Base-by-base conservation (phyloP, 92 coral and sea anemone genomes). In the Phenganax subtilis region DNA sequence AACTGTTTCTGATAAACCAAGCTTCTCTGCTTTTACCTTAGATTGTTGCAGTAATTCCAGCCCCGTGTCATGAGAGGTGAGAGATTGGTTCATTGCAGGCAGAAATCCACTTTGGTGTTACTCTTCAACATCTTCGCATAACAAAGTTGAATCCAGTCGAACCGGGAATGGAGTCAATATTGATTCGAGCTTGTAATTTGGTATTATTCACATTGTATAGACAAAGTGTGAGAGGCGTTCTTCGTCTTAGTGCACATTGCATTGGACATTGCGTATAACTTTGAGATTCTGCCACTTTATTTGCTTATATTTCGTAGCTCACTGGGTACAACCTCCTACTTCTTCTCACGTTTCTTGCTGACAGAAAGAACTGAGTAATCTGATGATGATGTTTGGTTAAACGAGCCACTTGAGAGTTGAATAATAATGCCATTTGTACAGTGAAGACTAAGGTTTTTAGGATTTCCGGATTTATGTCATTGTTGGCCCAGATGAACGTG, bases 51-150 rank as follows among this genome's bases (percentile, higher is more conserved):
- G 74, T 1, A 82, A 56, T 68, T 81, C 85, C 68, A 81, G 57
- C 12, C 55, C 78, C 3, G 78, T 71, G 9, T 70, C 85, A 9
- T 28, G 51, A 7, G 69, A 67, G 4, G 85, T 81, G 8, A 78
- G 79, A 31, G 85, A 68, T 28, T 81, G 66, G 71, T 81, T 68
- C 6, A 81, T 81, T 6, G 85, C 58, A 3, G 85, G 77, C 52
- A 81, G 64, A 53, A 68, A 81, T 27, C 76, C 77, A 68, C 68
- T 74, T 7, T 74, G 6, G 31, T 74, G 79, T 14, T 6, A 74
- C 10, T 51, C 53, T 29, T 74, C 79, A 61, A 59, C 5, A 61
- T 51, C 57, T 6, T 74, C 63, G 59, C 20, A 74, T 8, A 28
- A 74, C 15, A 74, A 52, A 74, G 53, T 74, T 74, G 14, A 74